Conservation (phyloP, 1,140 invertebrate species). For the Mylabris phalerata region DNA sequence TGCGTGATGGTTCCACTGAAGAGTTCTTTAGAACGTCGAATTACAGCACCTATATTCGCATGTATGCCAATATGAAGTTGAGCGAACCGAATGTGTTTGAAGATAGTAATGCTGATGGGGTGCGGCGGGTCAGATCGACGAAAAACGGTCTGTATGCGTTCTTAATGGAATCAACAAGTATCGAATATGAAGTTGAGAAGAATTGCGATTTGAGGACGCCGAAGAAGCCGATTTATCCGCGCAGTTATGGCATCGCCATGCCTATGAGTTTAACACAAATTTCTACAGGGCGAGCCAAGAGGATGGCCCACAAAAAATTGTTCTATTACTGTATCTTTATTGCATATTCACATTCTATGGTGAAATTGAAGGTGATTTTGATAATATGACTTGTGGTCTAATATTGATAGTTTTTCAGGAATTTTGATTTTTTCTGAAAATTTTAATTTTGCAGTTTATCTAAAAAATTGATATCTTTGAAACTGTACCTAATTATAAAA, state of each 20-base stretch:
- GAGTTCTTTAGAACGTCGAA: slow-evolving; percentile 65
- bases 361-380: too few species aligned
- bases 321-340: too few species aligned
- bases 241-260: slow-evolving; percentile 74
- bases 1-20: slow-evolving; percentile 61
- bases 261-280: slow-evolving; percentile 41
- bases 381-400: too few species aligned
- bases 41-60: slow-evolving; percentile 57
- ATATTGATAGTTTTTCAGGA: too few species aligned
- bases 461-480: too few species aligned
- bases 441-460: too few species aligned
- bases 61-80: slow-evolving; percentile 70
- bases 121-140: slow-evolving; percentile 66
- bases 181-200: slow-evolving; percentile 67
- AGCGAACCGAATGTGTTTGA: slow-evolving; percentile 71
- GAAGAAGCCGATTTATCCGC: slow-evolving; percentile 65
- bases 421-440: too few species aligned
- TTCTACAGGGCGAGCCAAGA: too few species aligned
- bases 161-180: slow-evolving; percentile 75
- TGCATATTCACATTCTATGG: too few species aligned
- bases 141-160: slow-evolving; percentile 63
- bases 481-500: too few species aligned
- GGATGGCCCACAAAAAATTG: too few species aligned
- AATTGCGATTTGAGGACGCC: slow-evolving; percentile 71
- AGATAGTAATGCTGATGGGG: slow-evolving; percentile 71